phyloP scores from a whole-genome alignment of 64 coral and sea anemone species.

The Exaiptasia diaphana region DNA sequence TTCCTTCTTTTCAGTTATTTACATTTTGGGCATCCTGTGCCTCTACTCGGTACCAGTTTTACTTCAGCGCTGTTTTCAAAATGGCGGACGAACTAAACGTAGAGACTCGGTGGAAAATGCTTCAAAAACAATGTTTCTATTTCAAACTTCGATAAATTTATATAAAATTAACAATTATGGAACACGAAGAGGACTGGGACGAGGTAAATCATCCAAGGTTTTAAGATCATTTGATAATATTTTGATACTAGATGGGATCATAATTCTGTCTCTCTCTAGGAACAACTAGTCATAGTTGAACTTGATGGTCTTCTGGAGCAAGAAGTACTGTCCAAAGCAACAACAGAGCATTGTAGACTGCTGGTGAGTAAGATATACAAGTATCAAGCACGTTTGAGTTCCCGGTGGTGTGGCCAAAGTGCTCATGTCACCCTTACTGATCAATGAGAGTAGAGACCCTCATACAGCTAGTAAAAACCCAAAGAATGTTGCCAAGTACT shows the following conservation, averaged over 20 bases:
- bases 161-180: not conserved
- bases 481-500: too few relatives aligned
- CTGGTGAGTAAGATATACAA: constrained; percentile 35
- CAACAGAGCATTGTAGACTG: constrained; percentile 45
- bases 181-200: constrained; percentile 25
- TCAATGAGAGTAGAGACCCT: too few relatives aligned
- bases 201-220: constrained; percentile 5
- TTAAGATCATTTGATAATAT: not conserved
- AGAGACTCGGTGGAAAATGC: too few relatives aligned
- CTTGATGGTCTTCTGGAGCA: constrained; percentile 47
- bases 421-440: not conserved
- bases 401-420: not conserved
- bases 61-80: not conserved
- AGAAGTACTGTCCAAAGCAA: constrained; percentile 38
- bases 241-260: not conserved
- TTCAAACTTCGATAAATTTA: not conserved
- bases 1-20: too few relatives aligned
- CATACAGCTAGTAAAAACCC: too few relatives aligned
- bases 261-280: not conserved
- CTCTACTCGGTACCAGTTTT: not conserved
- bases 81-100: not conserved
- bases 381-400: too few relatives aligned
- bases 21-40: too few relatives aligned
- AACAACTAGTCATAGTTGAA: constrained; percentile 51
- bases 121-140: too few relatives aligned